These are phyloP conservation scores for Lamellibrachia columna DNA, from an alignment of 2,888 invertebrate species.

Conservation along the genomic window DNA sequence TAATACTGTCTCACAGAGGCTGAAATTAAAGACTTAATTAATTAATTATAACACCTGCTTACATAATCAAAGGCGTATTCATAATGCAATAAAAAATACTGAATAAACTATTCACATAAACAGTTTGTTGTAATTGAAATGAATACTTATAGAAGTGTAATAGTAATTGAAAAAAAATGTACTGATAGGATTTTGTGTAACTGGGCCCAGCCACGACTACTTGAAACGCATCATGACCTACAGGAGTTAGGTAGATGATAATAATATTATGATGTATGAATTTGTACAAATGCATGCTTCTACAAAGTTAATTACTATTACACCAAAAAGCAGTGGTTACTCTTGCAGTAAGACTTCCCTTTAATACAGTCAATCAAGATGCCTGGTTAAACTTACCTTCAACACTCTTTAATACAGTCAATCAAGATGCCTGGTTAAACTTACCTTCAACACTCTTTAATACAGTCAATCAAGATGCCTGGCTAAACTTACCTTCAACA, in stretches of 20 bases:
- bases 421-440: constrained; percentile 21
- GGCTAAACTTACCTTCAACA: constrained; percentile 50
- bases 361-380: background rate
- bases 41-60: too few relatives aligned
- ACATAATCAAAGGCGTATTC: too few relatives aligned
- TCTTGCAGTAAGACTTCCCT: background rate
- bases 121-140: too few relatives aligned
- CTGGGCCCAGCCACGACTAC: too few relatives aligned
- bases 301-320: background rate
- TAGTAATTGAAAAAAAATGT: too few relatives aligned
- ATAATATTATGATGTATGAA: background rate
- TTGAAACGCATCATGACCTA: too few relatives aligned
- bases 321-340: background rate
- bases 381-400: constrained; percentile 49
- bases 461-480: background rate
- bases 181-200: too few relatives aligned
- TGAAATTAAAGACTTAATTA: too few relatives aligned
- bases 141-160: too few relatives aligned
- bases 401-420: constrained; percentile 46
- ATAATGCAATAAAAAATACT: too few relatives aligned
- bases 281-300: background rate
- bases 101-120: too few relatives aligned
- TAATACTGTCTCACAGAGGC: too few relatives aligned
- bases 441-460: constrained; percentile 50
- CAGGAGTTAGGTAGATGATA: background rate